Base-by-base conservation (phyloP, 1,140 invertebrate genomes). In the Lineus longissimus region DNA sequence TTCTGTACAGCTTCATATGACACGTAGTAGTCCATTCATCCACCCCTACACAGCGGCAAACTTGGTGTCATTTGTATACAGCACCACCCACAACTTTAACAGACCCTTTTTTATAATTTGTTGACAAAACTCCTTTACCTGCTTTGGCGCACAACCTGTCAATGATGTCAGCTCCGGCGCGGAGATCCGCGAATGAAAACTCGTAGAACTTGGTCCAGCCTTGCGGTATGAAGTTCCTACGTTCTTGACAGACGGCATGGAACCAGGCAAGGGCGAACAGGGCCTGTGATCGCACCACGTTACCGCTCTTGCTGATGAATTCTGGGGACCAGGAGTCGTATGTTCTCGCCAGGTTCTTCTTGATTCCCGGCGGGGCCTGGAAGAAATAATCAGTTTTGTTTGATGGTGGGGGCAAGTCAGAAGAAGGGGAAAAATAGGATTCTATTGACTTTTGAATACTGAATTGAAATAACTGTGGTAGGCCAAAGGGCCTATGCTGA, bases 151-250 rank as follows among this genome's bases (percentile, higher is more conserved):
- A 81, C 2, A 89, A 72, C 75, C 86, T 85, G 29, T 88, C 85
- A 1, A 92, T 83, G 30, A 94, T 83, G 60, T 90, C 87, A 47
- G 88, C 83, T 0, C 90, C 91, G 2, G 91, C 90, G 61, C 88
- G 85, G 0, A 96, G 81, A 81, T 97, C 94, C 0, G 89, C 86
- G 67, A 91, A 87, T 40, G 88, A 91, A 82, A 95, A 96, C 73
- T 96, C 93, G 79, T 97, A 97, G 76, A 88, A 90, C 76, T 91
- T 91, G 0, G 87, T 89, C 91, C 92, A 94, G 1, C 91, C 91
- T 83, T 91, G 89, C 7, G 90, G 92, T 69, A 94, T 91, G 75
- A 88, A 95, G 65, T 87, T 90, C 64, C 94, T 83, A 56, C 94
- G 84, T 81, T 97, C 94, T 76, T 95, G 92, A 22, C 95, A 78